Base-by-base conservation (phyloP, 2,113 vertebrate species). In the Rhinichthys klamathensis region DNA sequence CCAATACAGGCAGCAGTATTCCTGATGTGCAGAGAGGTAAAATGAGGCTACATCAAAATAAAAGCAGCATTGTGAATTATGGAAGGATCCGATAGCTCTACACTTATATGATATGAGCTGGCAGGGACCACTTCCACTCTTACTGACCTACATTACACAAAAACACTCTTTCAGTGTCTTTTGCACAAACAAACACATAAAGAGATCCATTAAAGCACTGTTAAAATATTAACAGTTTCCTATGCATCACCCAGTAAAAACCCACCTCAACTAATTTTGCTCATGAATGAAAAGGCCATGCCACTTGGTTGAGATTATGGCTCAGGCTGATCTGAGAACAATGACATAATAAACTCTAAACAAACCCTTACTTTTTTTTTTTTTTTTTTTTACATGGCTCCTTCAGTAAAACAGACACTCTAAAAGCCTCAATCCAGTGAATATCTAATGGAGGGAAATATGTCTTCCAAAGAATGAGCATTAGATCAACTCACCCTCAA, bases 371-470 rank as follows among this genome's bases (percentile, higher is more conserved):
- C 1, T n/a, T n/a, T n/a, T 38, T 38, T 38, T 38, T 38, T 30
- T 30, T 30, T 30, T 30, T 5, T 35, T 41, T 38, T 38, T 38
- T 78, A 78, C 60, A 80, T 70, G 35, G 23, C 30, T 80, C 41
- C 15, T 41, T n/a, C 76, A 38, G 46, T 79, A 87, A 72, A 88
- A 46, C 10, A 38, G 6, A 74, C 2, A 38, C n/a, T 70, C 72
- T 83, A 44, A 18, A 54, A 85, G 38, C 16, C 10, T 6, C n/a
- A 60, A 63, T 69, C 23, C 25, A 30, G 67, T 49, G 77, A 84
- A 72, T 21, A 30, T 27, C 51, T 88, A 86, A 86, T 86, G 77
- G 85, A 80, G 25, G 32, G 27, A 21, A 60, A 74, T 6, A 54
- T 51, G 23, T 67, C 46, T 58, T 79, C 60, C 67, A 65, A 86